Percentiles rank a stretch among this genome's conserved stretches.
phyloP scores from a whole-genome alignment of 2,113 vertebrate species.

The Clarias magur region DNA sequence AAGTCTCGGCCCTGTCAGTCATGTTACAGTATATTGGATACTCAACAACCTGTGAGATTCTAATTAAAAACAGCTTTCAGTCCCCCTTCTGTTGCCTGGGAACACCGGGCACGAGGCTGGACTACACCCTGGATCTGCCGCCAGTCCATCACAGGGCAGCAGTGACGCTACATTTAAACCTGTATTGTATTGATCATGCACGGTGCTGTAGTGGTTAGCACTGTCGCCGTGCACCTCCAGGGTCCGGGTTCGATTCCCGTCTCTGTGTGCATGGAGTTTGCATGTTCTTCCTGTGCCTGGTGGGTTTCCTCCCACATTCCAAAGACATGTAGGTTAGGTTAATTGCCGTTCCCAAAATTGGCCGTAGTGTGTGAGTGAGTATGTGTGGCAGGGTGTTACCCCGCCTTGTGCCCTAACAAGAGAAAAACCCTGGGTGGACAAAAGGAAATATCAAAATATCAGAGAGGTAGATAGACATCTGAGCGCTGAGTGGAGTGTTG shows the following conservation, averaged over 20 bases:
- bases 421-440: slow-evolving; percentile 1
- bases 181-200: background rate
- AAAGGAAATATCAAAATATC: slow-evolving; percentile 13
- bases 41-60: background rate
- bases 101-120: background rate
- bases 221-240: no score
- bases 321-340: no score
- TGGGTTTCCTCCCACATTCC: no score
- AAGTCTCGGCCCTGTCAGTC: background rate
- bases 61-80: background rate
- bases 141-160: background rate
- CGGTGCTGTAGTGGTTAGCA: background rate
- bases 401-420: background rate
- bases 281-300: no score
- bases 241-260: no score
- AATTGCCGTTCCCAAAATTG: no score
- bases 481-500: slow-evolving; percentile 13
- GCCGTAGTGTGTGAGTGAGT: no score
- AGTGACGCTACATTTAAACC: background rate
- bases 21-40: background rate
- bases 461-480: slow-evolving; percentile 4
- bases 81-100: background rate
- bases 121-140: background rate
- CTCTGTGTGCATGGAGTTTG: no score
- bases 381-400: no score